These are phyloP conservation scores for Miichthys miiuy DNA, from an alignment of 2,797 vertebrate species.

Conservation along the genomic window DNA sequence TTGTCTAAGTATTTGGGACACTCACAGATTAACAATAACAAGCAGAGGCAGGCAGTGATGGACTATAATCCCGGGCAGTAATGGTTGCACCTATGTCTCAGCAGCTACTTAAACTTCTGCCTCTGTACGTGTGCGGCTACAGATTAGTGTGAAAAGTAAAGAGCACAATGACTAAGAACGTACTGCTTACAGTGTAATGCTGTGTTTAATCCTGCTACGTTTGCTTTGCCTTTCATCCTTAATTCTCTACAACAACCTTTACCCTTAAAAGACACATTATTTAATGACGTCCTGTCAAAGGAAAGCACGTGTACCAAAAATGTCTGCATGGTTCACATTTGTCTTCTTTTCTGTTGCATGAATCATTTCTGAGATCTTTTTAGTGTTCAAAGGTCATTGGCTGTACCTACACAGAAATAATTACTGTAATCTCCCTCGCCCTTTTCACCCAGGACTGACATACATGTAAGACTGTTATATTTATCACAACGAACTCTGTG, in stretches of 20 bases:
- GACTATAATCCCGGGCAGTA: not conserved
- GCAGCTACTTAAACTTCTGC: not conserved
- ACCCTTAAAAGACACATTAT: not conserved
- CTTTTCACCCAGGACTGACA: constrained; percentile 1
- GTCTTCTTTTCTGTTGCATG: not conserved
- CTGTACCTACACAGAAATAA: not conserved
- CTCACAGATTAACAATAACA: not conserved
- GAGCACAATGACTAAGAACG: not conserved
- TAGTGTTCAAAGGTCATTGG: not conserved
- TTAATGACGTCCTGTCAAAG: not conserved
- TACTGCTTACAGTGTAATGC: not conserved
- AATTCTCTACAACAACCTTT: not conserved
- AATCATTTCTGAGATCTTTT: not conserved
- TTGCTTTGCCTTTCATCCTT: constrained; percentile 2
- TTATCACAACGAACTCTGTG: not conserved
- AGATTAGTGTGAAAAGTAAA: constrained; percentile 12
- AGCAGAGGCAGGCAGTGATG: not conserved
- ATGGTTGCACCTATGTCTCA: not conserved
- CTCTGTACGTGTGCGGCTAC: not conserved
- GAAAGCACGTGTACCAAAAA: not conserved
- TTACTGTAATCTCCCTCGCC: not conserved
- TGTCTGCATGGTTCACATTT: not conserved
- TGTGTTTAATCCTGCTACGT: constrained; percentile 10
- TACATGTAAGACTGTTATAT: not conserved
- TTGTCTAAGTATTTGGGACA: not conserved